Conservation (phyloP, 2,797 vertebrate species). For the Rallus crepitans region DNA sequence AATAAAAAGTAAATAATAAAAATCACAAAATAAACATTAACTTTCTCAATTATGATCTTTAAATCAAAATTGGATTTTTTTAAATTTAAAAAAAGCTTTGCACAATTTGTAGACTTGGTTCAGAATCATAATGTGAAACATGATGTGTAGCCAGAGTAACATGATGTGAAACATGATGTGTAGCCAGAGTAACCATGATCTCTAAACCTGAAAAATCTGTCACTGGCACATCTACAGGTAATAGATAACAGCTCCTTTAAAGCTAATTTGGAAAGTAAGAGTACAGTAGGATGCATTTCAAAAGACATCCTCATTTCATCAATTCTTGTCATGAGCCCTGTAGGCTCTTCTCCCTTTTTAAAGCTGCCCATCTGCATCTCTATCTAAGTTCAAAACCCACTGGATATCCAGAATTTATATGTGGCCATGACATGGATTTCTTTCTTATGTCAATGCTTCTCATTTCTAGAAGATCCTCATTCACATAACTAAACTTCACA, state of each 20-base stretch:
- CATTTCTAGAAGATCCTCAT: neutral
- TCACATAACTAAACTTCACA: neutral
- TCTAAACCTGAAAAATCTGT: neutral
- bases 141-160: neutral
- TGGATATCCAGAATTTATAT: neutral
- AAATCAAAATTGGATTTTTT: neutral
- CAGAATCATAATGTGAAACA: neutral
- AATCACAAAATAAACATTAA: neutral
- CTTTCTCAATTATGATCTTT: neutral
- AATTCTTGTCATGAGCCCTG: neutral
- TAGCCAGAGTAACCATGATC: neutral
- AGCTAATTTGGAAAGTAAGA: neutral
- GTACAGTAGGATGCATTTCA: neutral
- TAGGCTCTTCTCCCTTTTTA: neutral
- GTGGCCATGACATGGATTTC: neutral
- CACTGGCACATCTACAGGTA: neutral
- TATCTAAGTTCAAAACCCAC: neutral
- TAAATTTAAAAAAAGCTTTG: neutral
- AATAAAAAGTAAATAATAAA: neutral
- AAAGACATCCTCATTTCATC: neutral
- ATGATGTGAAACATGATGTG: neutral
- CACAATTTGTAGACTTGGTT: neutral
- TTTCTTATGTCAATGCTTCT: neutral
- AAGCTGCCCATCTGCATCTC: neutral
- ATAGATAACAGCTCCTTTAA: neutral